Percentiles rank a stretch among this genome's conserved stretches.
These are phyloP conservation scores for Columba janthina DNA, from an alignment of 2,113 vertebrate genomes.

Conservation along the genomic window DNA sequence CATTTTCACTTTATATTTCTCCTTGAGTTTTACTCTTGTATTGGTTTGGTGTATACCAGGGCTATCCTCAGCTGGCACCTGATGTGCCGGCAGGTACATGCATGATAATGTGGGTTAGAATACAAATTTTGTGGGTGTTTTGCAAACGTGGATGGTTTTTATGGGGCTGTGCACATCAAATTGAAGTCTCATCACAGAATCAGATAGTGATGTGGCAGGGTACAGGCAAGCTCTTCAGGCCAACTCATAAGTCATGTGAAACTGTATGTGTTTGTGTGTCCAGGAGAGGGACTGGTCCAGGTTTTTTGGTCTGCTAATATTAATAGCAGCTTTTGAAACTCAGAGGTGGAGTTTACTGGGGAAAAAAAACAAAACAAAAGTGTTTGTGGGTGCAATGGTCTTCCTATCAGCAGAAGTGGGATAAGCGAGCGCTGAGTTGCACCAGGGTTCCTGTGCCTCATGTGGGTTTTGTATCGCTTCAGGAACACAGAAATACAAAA, in stretches of 20 bases:
- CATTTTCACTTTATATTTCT: neutral
- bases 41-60: neutral
- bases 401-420: neutral
- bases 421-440: neutral
- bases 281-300: neutral
- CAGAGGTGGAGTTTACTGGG: neutral
- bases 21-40: neutral
- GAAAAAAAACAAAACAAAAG: neutral
- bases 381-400: neutral
- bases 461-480: neutral
- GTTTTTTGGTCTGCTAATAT: neutral
- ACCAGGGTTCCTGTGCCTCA: neutral
- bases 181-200: neutral
- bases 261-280: neutral
- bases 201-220: neutral
- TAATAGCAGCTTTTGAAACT: neutral
- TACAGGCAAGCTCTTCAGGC: neutral
- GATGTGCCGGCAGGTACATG: neutral
- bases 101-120: neutral
- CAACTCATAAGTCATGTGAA: conserved; percentile 25
- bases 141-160: neutral
- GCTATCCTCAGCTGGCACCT: neutral
- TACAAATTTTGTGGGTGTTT: neutral
- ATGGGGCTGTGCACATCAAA: neutral
- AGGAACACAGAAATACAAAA: neutral